phyloP scores from a whole-genome alignment of 2,797 vertebrate species.

The Neosalanx taihuensis region DNA sequence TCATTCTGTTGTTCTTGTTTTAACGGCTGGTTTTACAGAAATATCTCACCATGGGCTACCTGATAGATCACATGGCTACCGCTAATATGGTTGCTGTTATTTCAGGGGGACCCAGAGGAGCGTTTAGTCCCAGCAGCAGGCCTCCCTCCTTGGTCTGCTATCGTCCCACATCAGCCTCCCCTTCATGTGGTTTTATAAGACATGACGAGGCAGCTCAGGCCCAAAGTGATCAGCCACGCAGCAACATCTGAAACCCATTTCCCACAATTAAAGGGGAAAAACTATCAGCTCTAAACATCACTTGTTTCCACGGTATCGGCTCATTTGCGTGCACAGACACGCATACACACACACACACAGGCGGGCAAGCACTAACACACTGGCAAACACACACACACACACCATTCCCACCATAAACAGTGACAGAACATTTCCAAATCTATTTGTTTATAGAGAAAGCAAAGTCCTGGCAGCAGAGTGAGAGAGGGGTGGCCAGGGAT shows the following conservation, averaged over 20 bases:
- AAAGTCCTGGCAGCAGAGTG: constrained; percentile 43
- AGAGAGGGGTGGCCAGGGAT: constrained; percentile 21
- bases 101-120: constrained; percentile 64
- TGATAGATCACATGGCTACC: constrained; percentile 64
- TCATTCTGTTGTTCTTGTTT: not conserved
- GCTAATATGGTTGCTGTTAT: constrained; percentile 69
- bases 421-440: constrained; percentile 73
- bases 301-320: constrained; percentile 72
- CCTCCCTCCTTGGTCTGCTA: constrained; percentile 65
- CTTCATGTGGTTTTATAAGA: constrained; percentile 80
- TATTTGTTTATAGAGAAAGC: constrained; percentile 64
- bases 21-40: constrained; percentile 32
- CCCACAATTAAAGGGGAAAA: constrained; percentile 78
- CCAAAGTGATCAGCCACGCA: constrained; percentile 74
- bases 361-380: constrained; percentile 40
- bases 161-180: constrained; percentile 67
- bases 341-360: not conserved
- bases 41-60: constrained; percentile 26
- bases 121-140: constrained; percentile 56
- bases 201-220: constrained; percentile 68
- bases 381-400: constrained; percentile 44
- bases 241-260: constrained; percentile 82
- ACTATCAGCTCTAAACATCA: constrained; percentile 78
- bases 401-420: constrained; percentile 65
- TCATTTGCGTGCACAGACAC: constrained; percentile 41